A percentile compares a stretch with the other conserved stretches of the same genome.
Conservation (phyloP, 2,113 vertebrate genomes). For the Aptenodytes patagonicus region DNA sequence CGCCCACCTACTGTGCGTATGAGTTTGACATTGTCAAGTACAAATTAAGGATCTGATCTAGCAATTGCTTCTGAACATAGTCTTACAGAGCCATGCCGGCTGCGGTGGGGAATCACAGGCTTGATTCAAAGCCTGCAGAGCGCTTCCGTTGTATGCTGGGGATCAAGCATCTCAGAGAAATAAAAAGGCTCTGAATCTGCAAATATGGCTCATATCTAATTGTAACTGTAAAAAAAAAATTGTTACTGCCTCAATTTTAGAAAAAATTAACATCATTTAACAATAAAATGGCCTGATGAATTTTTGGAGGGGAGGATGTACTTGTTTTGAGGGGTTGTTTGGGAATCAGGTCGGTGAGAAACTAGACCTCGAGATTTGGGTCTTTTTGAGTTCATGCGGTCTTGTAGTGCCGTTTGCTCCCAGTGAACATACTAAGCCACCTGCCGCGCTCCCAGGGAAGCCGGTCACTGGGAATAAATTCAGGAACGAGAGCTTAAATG, state of each 20-base stretch:
- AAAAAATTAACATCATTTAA: neutral
- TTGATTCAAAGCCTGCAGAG: neutral
- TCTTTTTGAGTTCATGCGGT: neutral
- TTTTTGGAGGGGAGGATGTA: neutral
- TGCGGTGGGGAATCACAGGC: neutral
- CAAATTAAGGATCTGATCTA: slow-evolving; percentile 24
- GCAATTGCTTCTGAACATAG: neutral
- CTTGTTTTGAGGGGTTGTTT: neutral
- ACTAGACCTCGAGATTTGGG: neutral
- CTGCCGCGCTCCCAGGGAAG: neutral
- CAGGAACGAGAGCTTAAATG: neutral
- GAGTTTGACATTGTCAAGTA: neutral
- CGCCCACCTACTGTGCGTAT: neutral
- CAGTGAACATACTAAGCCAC: neutral
- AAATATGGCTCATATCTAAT: neutral
- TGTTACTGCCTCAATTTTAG: neutral
- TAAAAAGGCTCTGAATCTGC: neutral
- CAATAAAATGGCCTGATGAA: neutral
- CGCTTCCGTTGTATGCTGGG: fast-evolving
- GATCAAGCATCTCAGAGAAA: neutral
- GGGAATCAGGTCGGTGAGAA: neutral
- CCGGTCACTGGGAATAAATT: fast-evolving
- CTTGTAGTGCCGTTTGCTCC: neutral
- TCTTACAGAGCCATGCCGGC: fast-evolving
- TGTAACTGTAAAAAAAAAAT: neutral